A percentile compares a stretch with the other conserved stretches of the same genome.
phyloP scores from a whole-genome alignment of 92 coral and sea anemone species.

The Phenganax stokvisi region DNA sequence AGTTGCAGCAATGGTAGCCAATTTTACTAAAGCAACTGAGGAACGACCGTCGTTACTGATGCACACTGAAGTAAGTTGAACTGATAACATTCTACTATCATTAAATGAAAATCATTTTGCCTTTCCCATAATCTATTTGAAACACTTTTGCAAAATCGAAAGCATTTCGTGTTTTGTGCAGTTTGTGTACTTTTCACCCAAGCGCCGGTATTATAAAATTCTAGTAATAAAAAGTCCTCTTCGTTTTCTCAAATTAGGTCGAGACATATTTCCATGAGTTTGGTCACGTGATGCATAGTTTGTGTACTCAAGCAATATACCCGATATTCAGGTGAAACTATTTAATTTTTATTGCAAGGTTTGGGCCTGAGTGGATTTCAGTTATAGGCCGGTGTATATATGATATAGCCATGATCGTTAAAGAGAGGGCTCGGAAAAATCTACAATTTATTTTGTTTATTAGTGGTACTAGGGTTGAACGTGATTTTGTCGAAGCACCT shows the following conservation, averaged over 20 bases:
- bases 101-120: too few species aligned
- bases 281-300: conserved; percentile 98
- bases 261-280: conserved; percentile 98
- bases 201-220: too few species aligned
- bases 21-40: conserved; percentile 73
- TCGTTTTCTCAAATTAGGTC: conserved; percentile 48
- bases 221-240: too few species aligned
- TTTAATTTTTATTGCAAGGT: neutral
- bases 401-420: too few species aligned
- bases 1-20: conserved; percentile 98
- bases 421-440: too few species aligned
- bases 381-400: too few species aligned
- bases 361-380: too few species aligned
- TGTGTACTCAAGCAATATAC: conserved; percentile 73
- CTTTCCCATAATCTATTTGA: too few species aligned
- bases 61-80: conserved; percentile 71
- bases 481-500: conserved; percentile 97
- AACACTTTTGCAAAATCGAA: too few species aligned
- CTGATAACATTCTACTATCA: too few species aligned
- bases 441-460: neutral
- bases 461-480: conserved; percentile 89
- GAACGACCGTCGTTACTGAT: conserved; percentile 81
- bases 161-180: too few species aligned
- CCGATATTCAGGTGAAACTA: conserved; percentile 66
- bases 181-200: too few species aligned